phyloP scores from a whole-genome alignment of 2,888 invertebrate species.

The Acleris cristana region DNA sequence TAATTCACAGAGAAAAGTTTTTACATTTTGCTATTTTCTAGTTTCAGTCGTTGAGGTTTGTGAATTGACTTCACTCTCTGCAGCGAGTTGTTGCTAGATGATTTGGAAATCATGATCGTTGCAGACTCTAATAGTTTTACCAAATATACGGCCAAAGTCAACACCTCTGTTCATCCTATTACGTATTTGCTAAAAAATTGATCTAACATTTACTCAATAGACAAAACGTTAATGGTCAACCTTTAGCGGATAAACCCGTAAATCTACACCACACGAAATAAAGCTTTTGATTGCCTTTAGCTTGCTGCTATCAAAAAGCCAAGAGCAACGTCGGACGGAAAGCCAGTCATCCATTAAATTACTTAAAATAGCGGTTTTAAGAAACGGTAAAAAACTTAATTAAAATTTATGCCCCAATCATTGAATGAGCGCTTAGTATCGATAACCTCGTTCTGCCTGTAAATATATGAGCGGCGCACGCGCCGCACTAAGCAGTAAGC shows the following conservation, averaged over 20 bases:
- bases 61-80: constrained; percentile 5
- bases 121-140: constrained; percentile 27
- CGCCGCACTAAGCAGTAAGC: constrained; percentile 16
- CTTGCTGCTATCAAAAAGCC: constrained; percentile 6
- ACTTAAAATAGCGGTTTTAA: constrained; percentile 31
- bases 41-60: constrained; percentile 13
- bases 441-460: constrained; percentile 23
- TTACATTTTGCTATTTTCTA: constrained; percentile 16
- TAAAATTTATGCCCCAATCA: constrained; percentile 30
- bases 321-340: constrained; percentile 14
- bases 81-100: constrained; percentile 26
- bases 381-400: constrained; percentile 34
- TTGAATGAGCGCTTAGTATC: constrained; percentile 19
- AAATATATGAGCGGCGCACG: constrained; percentile 16
- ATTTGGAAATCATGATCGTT: constrained; percentile 25
- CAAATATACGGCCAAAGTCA: constrained; percentile 24
- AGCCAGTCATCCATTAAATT: constrained; percentile 30
- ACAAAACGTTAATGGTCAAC: constrained; percentile 29
- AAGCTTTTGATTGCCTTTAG: constrained; percentile 6
- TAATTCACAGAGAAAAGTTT: constrained; percentile 27
- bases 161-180: constrained; percentile 24
- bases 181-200: constrained; percentile 28
- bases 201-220: constrained; percentile 26
- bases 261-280: constrained; percentile 17
- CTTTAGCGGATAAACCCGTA: constrained; percentile 19